These are phyloP conservation scores for Idaea biselata DNA, from an alignment of 2,888 invertebrate species.

Conservation along the genomic window DNA sequence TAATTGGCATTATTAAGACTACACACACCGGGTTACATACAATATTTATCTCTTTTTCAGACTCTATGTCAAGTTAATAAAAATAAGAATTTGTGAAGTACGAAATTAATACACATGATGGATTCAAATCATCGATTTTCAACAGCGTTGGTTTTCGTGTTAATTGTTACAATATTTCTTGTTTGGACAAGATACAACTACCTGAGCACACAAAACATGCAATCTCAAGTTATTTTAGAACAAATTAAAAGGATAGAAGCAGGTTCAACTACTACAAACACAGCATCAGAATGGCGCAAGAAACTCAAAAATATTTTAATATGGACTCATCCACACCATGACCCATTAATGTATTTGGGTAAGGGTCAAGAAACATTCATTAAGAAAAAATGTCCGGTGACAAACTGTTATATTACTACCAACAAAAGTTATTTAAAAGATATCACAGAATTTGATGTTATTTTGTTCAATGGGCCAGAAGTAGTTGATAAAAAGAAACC, in stretches of 20 bases:
- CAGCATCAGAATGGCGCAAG: not conserved
- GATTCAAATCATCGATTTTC: not conserved
- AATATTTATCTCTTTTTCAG: not conserved
- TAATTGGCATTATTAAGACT: too few relatives aligned
- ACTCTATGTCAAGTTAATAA: not conserved
- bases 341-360: conserved; percentile 40
- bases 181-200: not conserved
- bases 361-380: conserved; percentile 43
- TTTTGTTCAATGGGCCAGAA: conserved; percentile 52
- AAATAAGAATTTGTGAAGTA: not conserved
- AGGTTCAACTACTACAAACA: not conserved
- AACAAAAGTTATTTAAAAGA: conserved; percentile 37
- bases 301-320: conserved; percentile 47
- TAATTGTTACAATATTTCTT: not conserved
- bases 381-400: conserved; percentile 42
- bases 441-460: conserved; percentile 45
- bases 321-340: conserved; percentile 45
- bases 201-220: not conserved
- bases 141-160: not conserved
- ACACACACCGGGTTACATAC: not conserved
- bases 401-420: conserved; percentile 53
- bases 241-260: not conserved
- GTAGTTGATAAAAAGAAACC: conserved; percentile 19
- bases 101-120: not conserved
- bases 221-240: not conserved